phyloP scores from a whole-genome alignment of 2,888 invertebrate genomes.

The Arctia plantaginis region DNA sequence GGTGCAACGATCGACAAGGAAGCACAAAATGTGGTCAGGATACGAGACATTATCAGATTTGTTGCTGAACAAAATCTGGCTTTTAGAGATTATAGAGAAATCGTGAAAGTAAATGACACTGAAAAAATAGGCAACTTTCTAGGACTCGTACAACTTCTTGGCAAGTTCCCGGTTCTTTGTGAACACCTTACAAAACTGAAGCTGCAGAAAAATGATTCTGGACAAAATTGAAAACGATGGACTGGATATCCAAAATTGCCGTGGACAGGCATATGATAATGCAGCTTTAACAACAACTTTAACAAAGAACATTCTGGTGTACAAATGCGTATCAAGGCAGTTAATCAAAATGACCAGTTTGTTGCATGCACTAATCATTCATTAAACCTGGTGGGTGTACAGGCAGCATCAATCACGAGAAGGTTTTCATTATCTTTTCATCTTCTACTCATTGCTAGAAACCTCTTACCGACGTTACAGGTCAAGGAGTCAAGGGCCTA shows the following conservation, averaged over 20 bases:
- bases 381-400: slow-evolving; percentile 42
- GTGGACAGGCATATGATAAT: slow-evolving; percentile 46
- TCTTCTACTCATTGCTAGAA: slow-evolving; percentile 35
- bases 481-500: slow-evolving; percentile 32
- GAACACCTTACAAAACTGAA: no score
- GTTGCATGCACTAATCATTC: slow-evolving; percentile 37
- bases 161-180: background rate
- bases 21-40: no score
- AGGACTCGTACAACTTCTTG: slow-evolving; percentile 8
- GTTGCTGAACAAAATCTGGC: no score
- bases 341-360: slow-evolving; percentile 35
- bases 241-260: slow-evolving; percentile 38
- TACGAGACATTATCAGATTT: no score
- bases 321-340: slow-evolving; percentile 26
- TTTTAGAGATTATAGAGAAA: slow-evolving; percentile 1
- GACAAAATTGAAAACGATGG: slow-evolving; percentile 7
- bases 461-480: slow-evolving; percentile 25
- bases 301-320: slow-evolving; percentile 26
- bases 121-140: slow-evolving; percentile 10
- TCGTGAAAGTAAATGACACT: slow-evolving; percentile 11
- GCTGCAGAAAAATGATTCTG: background rate
- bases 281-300: slow-evolving; percentile 45
- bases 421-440: slow-evolving; percentile 31
- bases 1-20: background rate
- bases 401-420: slow-evolving; percentile 38